These are phyloP conservation scores for Dysmachus trigonus DNA, from an alignment of 2,888 invertebrate species.

Conservation along the genomic window DNA sequence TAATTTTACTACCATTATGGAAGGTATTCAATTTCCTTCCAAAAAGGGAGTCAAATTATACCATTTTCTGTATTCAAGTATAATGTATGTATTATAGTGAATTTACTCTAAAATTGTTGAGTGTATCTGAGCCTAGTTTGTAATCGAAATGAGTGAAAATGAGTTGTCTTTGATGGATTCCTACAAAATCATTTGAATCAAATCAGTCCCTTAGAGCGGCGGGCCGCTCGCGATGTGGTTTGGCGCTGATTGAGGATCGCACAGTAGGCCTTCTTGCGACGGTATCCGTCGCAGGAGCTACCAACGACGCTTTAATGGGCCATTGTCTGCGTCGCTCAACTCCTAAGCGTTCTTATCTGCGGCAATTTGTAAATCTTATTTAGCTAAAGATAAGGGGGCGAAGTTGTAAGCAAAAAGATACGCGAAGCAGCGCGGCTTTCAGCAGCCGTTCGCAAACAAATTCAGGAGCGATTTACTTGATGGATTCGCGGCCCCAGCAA, in stretches of 20 bases:
- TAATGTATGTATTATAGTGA: too few relatives aligned
- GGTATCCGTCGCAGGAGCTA: neutral
- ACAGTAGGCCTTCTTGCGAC: neutral
- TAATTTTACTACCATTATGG: too few relatives aligned
- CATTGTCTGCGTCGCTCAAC: neutral
- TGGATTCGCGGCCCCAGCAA: neutral
- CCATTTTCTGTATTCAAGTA: too few relatives aligned
- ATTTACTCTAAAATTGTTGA: too few relatives aligned
- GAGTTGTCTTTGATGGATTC: neutral
- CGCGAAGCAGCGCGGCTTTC: neutral
- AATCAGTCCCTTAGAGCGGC: neutral
- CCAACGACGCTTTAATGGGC: neutral
- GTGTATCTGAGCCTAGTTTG: neutral
- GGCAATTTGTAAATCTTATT: slow-evolving; percentile 19
- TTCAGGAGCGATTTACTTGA: slow-evolving; percentile 13
- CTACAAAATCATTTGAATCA: neutral
- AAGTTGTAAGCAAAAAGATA: neutral
- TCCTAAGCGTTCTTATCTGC: neutral
- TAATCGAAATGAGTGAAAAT: neutral
- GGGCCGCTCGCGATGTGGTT: too few relatives aligned
- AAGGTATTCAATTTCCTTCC: too few relatives aligned
- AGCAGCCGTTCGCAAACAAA: neutral
- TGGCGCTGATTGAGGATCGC: neutral
- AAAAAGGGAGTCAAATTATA: too few relatives aligned
- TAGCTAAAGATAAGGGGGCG: neutral